A percentile compares a stretch with the other conserved stretches of the same genome.
These are phyloP conservation scores for Caranx ignobilis DNA, from an alignment of 2,113 vertebrate genomes.

Conservation along the genomic window DNA sequence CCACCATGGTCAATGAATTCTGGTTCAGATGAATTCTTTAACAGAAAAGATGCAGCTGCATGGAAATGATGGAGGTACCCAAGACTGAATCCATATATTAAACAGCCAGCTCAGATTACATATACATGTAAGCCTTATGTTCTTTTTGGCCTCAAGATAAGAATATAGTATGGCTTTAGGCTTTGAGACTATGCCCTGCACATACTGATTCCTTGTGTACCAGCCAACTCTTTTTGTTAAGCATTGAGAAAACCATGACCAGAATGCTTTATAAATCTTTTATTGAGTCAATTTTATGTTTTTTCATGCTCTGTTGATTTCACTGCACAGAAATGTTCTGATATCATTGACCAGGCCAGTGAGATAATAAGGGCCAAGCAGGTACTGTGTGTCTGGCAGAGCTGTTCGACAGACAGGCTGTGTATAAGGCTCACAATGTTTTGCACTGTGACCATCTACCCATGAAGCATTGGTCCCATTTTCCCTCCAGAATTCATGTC, in stretches of 20 bases:
- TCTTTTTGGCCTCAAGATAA: background rate
- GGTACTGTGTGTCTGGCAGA: background rate
- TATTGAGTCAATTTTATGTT: background rate
- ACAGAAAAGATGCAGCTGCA: background rate
- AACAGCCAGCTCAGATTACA: background rate
- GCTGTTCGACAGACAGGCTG: background rate
- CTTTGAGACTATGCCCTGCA: background rate
- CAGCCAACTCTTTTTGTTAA: background rate
- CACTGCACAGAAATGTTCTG: background rate
- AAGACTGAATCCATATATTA: background rate
- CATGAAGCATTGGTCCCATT: constrained; percentile 16
- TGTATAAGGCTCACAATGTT: background rate
- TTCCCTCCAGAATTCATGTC: background rate
- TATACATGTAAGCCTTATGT: too few species aligned
- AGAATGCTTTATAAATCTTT: background rate
- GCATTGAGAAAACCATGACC: background rate
- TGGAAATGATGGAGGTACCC: too few species aligned
- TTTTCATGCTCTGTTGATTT: constrained; percentile 9
- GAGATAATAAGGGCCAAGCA: constrained; percentile 10
- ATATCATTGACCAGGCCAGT: background rate
- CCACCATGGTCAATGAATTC: constrained; percentile 15
- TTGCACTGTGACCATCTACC: background rate
- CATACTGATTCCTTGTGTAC: too few species aligned
- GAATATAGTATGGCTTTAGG: background rate
- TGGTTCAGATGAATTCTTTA: constrained; percentile 1